Evolutionary conservation across 92 coral and sea anemone genomes (phyloP), one percentile per base, ranked within the genome.

Genomic region (Paramuricea clavata): DNA sequence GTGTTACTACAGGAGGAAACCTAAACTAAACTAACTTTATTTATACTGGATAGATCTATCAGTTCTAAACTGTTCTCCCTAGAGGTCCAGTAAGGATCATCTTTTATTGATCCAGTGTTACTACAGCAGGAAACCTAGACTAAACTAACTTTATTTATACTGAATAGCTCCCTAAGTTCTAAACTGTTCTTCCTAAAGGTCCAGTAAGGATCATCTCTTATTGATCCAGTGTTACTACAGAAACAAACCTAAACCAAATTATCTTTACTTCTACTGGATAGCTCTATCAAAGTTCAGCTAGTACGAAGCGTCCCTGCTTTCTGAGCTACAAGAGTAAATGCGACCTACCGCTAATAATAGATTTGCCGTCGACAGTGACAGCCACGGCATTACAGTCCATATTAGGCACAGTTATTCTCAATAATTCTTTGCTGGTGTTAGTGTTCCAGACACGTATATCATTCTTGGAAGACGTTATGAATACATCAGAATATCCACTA

Each of bases 361-460:
- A 76, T 19, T 82, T 88, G 72, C 99, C 99, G 89, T 92, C 92
- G 30, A 86, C 80, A 86, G 82, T 83, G 50, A 96, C 85, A 42
- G 89, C 92, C 22, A 96, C 85, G 16, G 99, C 93, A 85, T 93
- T 90, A 88, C 99, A 96, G 10, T 95, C 95, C 95, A 96, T 94
- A 80, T 96, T 96, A 5, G 95, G 92, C 11, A 96, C 97, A 11
- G 92, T 91, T 61, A 96, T 93, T 78, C 99, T 84, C 73, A 96
- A 54, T 22, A 93, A 84, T 81, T 96, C 99, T 80, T 93, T 95
- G 85, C 93, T 94, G 32, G 99, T 96, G 12, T 72, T 74, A 5
- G 98, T 91, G 86, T 85, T 86, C 99, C 99, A 96, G 35, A 94
- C 90, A 31, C 99, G 95, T 69, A 96, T 96, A 60, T 96, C 98